Conservation (phyloP, 2,888 invertebrate genomes). For the Cosmorhoe ocellata region DNA sequence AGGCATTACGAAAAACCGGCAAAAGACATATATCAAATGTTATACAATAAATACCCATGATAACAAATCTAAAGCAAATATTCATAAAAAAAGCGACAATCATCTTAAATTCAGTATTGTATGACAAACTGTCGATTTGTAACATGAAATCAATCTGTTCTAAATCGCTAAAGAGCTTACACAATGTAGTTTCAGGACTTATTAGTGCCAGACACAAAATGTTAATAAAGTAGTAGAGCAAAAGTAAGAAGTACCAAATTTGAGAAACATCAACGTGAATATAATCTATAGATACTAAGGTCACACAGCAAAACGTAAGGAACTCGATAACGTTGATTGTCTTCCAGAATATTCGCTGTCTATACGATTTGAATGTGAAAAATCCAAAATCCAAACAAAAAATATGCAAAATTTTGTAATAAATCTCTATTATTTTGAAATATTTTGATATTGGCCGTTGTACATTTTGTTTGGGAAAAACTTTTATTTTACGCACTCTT, state of each 20-base stretch:
- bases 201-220: background rate
- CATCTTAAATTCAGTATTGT: background rate
- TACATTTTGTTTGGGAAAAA: no score
- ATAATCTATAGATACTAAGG: background rate
- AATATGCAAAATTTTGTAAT: background rate
- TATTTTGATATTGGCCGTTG: no score
- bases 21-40: background rate
- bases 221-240: background rate
- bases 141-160: background rate
- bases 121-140: background rate
- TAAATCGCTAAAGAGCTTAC: background rate
- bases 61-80: background rate
- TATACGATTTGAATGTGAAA: background rate
- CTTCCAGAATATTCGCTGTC: background rate
- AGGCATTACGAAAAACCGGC: background rate
- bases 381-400: conserved; percentile 9
- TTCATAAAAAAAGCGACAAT: background rate
- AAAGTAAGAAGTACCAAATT: background rate
- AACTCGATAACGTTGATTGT: background rate
- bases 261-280: background rate
- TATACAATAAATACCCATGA: background rate
- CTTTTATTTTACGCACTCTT: no score
- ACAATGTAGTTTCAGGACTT: background rate
- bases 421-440: no score
- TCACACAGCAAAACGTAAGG: background rate